A percentile compares a stretch with the other conserved stretches of the same genome.
Evolutionary conservation across 2,113 vertebrate genomes (phyloP).

Genomic region (Myocastor coypus): DNA sequence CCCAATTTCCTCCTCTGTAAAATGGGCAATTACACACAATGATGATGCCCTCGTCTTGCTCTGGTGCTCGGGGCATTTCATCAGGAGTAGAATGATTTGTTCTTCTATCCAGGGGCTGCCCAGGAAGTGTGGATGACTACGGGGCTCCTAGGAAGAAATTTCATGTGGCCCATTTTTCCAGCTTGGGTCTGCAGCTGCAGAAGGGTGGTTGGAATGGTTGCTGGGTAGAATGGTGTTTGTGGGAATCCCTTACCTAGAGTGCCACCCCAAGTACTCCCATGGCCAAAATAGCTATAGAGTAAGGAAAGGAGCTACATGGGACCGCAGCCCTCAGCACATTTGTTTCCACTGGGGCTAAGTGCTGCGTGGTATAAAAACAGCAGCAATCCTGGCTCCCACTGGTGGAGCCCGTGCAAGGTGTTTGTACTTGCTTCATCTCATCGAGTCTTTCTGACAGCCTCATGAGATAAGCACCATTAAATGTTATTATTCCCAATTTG

Average conservation of each 20-base stretch:
- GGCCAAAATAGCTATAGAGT: not conserved
- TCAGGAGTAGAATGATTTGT: not conserved
- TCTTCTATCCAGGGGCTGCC: not conserved
- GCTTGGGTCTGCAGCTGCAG: not conserved
- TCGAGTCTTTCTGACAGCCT: constrained; percentile 41
- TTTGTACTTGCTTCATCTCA: not conserved
- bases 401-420: not conserved
- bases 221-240: not conserved
- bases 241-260: not conserved
- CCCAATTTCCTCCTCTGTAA: constrained; percentile 57
- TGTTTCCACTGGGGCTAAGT: not conserved
- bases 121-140: not conserved
- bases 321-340: fast-evolving
- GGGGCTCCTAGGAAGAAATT: not conserved
- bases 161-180: not conserved
- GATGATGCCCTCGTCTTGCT: not conserved
- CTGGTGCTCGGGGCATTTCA: not conserved
- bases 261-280: not conserved
- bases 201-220: not conserved
- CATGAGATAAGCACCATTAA: constrained; percentile 64
- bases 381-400: not conserved
- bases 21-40: constrained; percentile 54
- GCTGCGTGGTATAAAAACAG: not conserved
- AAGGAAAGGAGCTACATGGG: not conserved
- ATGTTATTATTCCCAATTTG: constrained; percentile 58